A percentile compares a stretch with the other conserved stretches of the same genome.
Conservation (phyloP, 2,888 invertebrate species). For the Cryptops parisi region DNA sequence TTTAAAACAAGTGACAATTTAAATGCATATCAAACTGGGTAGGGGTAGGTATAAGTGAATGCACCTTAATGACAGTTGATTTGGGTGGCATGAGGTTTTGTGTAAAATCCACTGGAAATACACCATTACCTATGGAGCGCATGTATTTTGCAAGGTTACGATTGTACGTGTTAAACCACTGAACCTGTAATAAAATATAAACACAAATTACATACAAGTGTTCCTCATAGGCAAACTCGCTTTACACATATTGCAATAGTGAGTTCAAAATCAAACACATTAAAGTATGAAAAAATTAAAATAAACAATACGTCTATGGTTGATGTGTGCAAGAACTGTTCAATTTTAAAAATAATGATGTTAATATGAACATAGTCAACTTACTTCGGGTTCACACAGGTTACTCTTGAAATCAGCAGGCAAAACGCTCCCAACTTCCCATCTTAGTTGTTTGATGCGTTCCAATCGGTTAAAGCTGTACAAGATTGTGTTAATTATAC, state of each 20-base stretch:
- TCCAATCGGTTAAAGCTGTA: conserved; percentile 56
- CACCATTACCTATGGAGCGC: conserved; percentile 66
- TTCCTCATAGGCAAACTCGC: no score
- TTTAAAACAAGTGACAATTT: conserved; percentile 1
- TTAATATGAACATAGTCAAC: conserved; percentile 3
- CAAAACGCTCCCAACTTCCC: conserved; percentile 89
- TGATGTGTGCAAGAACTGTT: not conserved
- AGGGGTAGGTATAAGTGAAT: no score
- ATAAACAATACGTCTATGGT: not conserved
- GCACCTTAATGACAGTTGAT: conserved; percentile 69
- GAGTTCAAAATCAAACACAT: not conserved
- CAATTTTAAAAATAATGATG: not conserved
- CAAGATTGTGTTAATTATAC: no score
- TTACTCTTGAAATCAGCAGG: conserved; percentile 68
- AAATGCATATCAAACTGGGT: conserved; percentile 32
- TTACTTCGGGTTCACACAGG: conserved; percentile 58
- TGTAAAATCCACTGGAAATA: conserved; percentile 66
- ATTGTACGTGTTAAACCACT: conserved; percentile 82
- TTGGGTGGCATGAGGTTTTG: conserved; percentile 83
- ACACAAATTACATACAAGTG: no score
- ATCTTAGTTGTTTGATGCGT: conserved; percentile 69
- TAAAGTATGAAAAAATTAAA: not conserved
- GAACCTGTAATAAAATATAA: conserved; percentile 30
- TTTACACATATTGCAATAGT: not conserved
- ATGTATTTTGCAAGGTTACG: conserved; percentile 74